Conservation (phyloP, 2,113 vertebrate species). For the Herpailurus yagouaroundi region DNA sequence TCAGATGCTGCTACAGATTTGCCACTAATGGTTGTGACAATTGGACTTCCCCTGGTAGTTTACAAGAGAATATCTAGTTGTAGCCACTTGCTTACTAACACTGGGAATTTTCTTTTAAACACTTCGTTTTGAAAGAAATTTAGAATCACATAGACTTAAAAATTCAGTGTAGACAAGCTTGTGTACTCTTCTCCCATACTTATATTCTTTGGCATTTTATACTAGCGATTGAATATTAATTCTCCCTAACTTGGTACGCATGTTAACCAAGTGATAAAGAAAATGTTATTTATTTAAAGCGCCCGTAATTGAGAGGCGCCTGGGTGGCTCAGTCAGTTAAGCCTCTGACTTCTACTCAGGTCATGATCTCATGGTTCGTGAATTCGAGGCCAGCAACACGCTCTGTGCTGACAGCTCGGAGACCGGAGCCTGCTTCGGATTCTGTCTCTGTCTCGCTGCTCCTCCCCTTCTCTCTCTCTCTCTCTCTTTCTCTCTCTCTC, state of each 20-base stretch:
- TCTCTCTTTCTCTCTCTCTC: no score
- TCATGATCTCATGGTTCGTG: no score
- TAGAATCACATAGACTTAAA: not conserved
- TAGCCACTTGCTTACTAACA: not conserved
- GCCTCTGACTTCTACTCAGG: no score
- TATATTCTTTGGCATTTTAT: not conserved
- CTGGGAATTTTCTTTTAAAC: not conserved
- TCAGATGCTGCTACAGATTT: not conserved
- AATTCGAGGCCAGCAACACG: no score
- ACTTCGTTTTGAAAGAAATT: not conserved
- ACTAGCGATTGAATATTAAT: not conserved
- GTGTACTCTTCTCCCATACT: not conserved
- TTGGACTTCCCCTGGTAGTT: not conserved
- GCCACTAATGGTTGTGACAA: no score
- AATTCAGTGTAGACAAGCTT: not conserved
- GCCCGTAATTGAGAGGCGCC: no score
- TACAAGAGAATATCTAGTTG: not conserved
- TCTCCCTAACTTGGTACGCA: not conserved
- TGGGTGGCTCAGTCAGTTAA: no score
- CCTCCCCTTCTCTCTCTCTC: no score
- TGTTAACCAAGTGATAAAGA: not conserved
- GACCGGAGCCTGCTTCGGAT: no score
- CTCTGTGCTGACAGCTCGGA: no score
- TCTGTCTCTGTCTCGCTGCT: no score
- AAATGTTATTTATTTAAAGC: not conserved